Conservation (phyloP, 2,113 vertebrate species). For the Anarrhichthys ocellatus region DNA sequence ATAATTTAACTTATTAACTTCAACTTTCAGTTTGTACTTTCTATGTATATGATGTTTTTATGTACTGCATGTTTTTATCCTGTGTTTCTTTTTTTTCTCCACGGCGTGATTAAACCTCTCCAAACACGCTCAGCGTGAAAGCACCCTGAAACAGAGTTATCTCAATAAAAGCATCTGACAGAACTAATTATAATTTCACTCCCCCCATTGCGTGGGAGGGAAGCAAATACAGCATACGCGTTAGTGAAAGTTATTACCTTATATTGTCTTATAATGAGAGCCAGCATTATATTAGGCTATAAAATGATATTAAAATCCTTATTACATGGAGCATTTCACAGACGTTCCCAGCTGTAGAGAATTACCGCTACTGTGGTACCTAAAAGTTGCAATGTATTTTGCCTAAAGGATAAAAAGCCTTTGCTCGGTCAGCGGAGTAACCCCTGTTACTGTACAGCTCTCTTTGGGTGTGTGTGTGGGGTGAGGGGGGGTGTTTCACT, state of each 20-base stretch:
- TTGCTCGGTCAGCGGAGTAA: not conserved
- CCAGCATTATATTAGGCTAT: slow-evolving; percentile 8
- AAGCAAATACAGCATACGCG: slow-evolving; percentile 12
- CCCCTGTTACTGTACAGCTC: slow-evolving; percentile 18
- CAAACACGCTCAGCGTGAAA: not conserved
- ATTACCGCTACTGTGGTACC: not conserved
- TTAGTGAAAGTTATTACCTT: slow-evolving; percentile 37
- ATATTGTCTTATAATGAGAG: slow-evolving; percentile 38
- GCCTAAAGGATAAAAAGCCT: slow-evolving; percentile 14
- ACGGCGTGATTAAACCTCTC: slow-evolving; percentile 2
- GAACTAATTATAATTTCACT: slow-evolving; percentile 40
- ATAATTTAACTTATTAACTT: not conserved
- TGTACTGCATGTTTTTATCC: not conserved
- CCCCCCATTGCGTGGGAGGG: not conserved
- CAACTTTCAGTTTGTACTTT: not conserved
- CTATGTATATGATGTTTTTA: not conserved
- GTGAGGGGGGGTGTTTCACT: not conserved
- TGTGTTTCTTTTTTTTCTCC: not conserved
- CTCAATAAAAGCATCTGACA: slow-evolving; percentile 15
- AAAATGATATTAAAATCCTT: slow-evolving; percentile 34
- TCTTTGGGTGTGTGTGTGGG: not conserved
- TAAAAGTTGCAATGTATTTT: slow-evolving; percentile 14
- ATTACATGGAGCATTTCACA: slow-evolving; percentile 23
- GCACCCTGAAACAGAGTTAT: not conserved
- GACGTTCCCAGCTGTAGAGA: not conserved